phyloP scores from a whole-genome alignment of 2,888 invertebrate genomes.

The Toxonevra muliebris region DNA sequence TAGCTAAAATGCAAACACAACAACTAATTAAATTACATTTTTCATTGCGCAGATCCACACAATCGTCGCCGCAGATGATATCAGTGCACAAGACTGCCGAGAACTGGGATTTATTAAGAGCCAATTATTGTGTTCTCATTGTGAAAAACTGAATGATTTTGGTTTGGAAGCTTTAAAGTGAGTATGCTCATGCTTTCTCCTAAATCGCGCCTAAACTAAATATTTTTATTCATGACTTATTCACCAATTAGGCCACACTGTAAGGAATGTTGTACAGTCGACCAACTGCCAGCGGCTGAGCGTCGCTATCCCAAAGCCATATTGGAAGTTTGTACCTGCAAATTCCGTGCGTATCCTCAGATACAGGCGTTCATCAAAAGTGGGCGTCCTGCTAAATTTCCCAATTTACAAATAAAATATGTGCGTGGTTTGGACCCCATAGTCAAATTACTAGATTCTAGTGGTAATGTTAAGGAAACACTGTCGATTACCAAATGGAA shows the following conservation, averaged over 20 bases:
- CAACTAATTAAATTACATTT: not conserved
- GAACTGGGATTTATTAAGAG: slow-evolving; percentile 86
- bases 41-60: slow-evolving; percentile 33
- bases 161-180: slow-evolving; percentile 58
- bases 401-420: slow-evolving; percentile 91
- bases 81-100: slow-evolving; percentile 84
- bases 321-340: slow-evolving; percentile 97
- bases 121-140: slow-evolving; percentile 87
- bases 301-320: slow-evolving; percentile 91
- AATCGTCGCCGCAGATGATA: slow-evolving; percentile 65
- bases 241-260: slow-evolving; percentile 68
- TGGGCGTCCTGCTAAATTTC: slow-evolving; percentile 87
- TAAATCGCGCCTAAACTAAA: too few relatives aligned
- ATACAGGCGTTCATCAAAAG: slow-evolving; percentile 98
- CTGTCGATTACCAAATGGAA: slow-evolving; percentile 99
- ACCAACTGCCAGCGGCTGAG: slow-evolving; percentile 72
- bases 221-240: not conserved
- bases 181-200: not conserved
- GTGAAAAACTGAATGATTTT: slow-evolving; percentile 81
- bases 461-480: slow-evolving; percentile 84
- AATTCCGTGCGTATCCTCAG: slow-evolving; percentile 97
- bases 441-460: slow-evolving; percentile 87
- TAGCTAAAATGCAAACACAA: not conserved
- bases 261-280: slow-evolving; percentile 81
- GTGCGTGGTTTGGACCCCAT: slow-evolving; percentile 94